Percentiles rank a stretch among this genome's conserved stretches.
Evolutionary conservation across 2,797 vertebrate genomes (phyloP).

Genomic region (Heliangelus exortis): DNA sequence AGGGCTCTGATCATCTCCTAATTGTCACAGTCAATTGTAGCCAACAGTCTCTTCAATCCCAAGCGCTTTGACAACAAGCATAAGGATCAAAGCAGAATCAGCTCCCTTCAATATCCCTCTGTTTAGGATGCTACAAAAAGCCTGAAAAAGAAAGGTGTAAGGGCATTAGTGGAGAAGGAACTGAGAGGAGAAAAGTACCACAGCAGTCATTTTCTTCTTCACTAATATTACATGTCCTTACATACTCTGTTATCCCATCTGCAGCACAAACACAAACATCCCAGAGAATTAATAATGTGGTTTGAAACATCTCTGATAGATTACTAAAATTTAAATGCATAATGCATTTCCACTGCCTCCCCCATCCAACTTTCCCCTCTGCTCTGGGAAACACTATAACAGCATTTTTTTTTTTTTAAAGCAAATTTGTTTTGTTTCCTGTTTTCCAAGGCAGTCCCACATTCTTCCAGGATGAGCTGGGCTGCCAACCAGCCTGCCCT

Average conservation of each 20-base stretch:
- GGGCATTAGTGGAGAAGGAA: slow-evolving; percentile 78
- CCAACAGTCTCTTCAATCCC: slow-evolving; percentile 98
- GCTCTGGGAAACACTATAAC: background rate
- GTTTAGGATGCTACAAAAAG: slow-evolving; percentile 85
- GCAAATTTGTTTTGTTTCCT: background rate
- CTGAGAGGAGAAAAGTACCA: slow-evolving; percentile 74
- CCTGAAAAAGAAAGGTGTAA: slow-evolving; percentile 83
- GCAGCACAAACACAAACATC: slow-evolving; percentile 74
- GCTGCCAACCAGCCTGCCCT: background rate
- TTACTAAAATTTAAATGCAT: slow-evolving; percentile 59
- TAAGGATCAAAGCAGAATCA: slow-evolving; percentile 93
- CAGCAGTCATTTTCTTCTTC: slow-evolving; percentile 78
- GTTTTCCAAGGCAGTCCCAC: background rate
- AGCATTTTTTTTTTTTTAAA: background rate
- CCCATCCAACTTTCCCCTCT: background rate
- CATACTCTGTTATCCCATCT: slow-evolving; percentile 66
- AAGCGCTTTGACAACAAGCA: slow-evolving; percentile 96
- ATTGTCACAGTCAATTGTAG: slow-evolving; percentile 99
- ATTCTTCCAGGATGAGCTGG: background rate
- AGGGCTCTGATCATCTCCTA: slow-evolving; percentile 95
- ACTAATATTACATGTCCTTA: slow-evolving; percentile 66
- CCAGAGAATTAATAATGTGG: slow-evolving; percentile 66
- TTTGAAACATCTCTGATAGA: slow-evolving; percentile 45
- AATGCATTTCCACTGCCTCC: slow-evolving; percentile 7
- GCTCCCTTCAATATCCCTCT: slow-evolving; percentile 86